Evolutionary conservation across 2,113 vertebrate genomes (phyloP).

Genomic region (Mixornis gularis): DNA sequence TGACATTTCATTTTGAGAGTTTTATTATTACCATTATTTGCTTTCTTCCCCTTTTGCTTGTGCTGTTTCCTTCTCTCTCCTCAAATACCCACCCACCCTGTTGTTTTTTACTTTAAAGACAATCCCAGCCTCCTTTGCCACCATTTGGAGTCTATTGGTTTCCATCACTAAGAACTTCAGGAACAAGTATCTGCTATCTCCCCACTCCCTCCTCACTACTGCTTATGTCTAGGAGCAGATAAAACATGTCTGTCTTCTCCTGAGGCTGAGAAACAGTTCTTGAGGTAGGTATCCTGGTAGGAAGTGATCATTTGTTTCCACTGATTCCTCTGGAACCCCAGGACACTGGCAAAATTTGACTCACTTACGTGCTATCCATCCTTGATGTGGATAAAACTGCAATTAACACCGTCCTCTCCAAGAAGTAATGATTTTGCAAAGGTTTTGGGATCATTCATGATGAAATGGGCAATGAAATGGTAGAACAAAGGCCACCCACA

Average conservation of each 20-base stretch:
- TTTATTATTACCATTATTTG: not conserved
- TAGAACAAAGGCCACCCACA: not conserved
- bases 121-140: not conserved
- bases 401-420: not conserved
- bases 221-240: not conserved
- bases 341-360: not conserved
- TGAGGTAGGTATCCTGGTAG: not conserved
- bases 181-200: not conserved
- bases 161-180: not conserved
- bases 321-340: not conserved
- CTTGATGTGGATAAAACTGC: not conserved
- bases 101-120: not conserved
- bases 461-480: not conserved
- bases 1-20: not conserved
- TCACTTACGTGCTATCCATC: not conserved
- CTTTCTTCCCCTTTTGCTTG: not conserved
- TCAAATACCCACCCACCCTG: not conserved
- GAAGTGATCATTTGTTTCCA: not conserved
- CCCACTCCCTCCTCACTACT: not conserved
- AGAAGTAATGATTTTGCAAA: not conserved
- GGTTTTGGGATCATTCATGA: not conserved
- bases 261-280: not conserved
- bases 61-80: not conserved
- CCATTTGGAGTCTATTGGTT: not conserved
- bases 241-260: not conserved